A percentile compares a stretch with the other conserved stretches of the same genome.
Evolutionary conservation across 92 coral and sea anemone genomes (phyloP).

Genomic region (Muricea muricata): DNA sequence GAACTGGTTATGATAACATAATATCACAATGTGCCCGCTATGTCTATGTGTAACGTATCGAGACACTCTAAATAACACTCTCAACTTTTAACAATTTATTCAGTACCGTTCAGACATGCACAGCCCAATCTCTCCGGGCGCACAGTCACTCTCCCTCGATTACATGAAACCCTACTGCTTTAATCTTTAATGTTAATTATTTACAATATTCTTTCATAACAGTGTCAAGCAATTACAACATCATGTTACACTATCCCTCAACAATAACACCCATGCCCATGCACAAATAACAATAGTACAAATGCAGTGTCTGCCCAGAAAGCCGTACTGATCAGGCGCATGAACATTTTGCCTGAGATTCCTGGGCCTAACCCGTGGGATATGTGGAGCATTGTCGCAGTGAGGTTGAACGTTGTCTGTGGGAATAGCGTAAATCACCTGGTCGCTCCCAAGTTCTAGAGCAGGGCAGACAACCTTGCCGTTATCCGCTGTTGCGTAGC

Average conservation of each 20-base stretch:
- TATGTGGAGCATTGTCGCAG: slow-evolving; percentile 34
- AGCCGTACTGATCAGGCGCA: slow-evolving; percentile 63
- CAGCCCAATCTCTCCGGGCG: too few species aligned
- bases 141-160: too few species aligned
- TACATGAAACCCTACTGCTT: too few species aligned
- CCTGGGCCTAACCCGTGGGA: slow-evolving; percentile 46
- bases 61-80: too few species aligned
- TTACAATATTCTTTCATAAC: too few species aligned
- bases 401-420: slow-evolving; percentile 31
- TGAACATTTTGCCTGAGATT: slow-evolving; percentile 57
- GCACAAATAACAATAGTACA: neutral
- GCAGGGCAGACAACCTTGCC: slow-evolving; percentile 62
- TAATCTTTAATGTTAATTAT: too few species aligned
- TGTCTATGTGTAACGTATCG: too few species aligned
- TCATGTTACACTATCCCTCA: slow-evolving; percentile 6
- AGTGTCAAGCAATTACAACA: too few species aligned
- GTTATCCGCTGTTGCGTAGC: slow-evolving; percentile 39
- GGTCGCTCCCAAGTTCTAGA: slow-evolving; percentile 46
- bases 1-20: too few species aligned
- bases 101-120: too few species aligned
- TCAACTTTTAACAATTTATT: too few species aligned
- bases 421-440: slow-evolving; percentile 50
- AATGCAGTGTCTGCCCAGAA: neutral
- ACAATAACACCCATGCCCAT: neutral
- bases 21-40: too few species aligned